Percentiles rank a stretch among this genome's conserved stretches.
These are phyloP conservation scores for Geotrupes spiniger DNA, from an alignment of 2,888 invertebrate genomes.

Conservation along the genomic window DNA sequence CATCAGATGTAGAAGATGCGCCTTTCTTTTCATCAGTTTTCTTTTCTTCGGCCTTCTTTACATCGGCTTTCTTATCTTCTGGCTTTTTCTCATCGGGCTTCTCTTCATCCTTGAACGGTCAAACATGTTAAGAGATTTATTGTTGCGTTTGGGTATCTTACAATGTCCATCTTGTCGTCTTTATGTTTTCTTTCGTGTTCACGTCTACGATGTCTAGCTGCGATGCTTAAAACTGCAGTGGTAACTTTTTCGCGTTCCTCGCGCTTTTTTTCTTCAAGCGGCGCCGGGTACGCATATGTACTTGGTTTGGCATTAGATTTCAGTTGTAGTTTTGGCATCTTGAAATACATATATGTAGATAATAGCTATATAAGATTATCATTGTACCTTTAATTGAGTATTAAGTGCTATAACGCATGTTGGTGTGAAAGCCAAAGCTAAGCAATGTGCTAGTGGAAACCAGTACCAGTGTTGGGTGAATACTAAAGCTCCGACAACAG, in stretches of 20 bases:
- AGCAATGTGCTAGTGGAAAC: slow-evolving; percentile 96
- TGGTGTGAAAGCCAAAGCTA: slow-evolving; percentile 94
- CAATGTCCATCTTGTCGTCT: slow-evolving; percentile 54
- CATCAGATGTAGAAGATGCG: slow-evolving; percentile 36
- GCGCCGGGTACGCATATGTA: slow-evolving; percentile 93
- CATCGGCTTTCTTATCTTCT: slow-evolving; percentile 53
- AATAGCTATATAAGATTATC: too few relatives aligned
- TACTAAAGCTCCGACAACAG: slow-evolving; percentile 94
- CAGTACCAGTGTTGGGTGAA: slow-evolving; percentile 99
- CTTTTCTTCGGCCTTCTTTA: slow-evolving; percentile 50
- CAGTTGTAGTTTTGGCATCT: slow-evolving; percentile 87
- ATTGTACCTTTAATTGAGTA: slow-evolving; percentile 81
- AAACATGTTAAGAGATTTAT: not conserved
- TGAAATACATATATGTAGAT: too few relatives aligned
- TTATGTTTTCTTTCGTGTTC: slow-evolving; percentile 63
- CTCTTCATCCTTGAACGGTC: slow-evolving; percentile 68
- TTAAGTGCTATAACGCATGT: slow-evolving; percentile 95
- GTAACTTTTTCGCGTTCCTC: slow-evolving; percentile 97
- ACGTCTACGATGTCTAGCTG: slow-evolving; percentile 85
- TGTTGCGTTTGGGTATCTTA: too few relatives aligned
- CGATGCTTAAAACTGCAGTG: slow-evolving; percentile 95
- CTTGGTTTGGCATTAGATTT: slow-evolving; percentile 93
- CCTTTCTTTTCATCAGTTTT: slow-evolving; percentile 51
- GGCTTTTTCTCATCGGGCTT: slow-evolving; percentile 66
- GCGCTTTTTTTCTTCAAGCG: slow-evolving; percentile 97